Evolutionary conservation across 2,797 vertebrate genomes (phyloP).

Genomic region (Sternotherus odoratus): DNA sequence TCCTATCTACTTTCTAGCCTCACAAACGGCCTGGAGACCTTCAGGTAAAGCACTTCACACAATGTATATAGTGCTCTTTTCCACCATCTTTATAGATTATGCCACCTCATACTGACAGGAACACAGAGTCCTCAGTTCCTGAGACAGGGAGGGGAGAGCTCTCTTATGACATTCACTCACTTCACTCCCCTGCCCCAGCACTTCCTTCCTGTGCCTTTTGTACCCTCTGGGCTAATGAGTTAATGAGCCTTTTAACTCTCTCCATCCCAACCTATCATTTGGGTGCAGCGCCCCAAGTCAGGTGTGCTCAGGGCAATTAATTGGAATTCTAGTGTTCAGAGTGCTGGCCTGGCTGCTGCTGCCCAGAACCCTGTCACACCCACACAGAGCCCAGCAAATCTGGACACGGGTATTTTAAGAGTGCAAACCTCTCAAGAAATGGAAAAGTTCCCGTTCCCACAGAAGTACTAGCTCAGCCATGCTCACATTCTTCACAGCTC

Average conservation of each 20-base stretch:
- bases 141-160: neutral
- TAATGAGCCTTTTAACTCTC: neutral
- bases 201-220: neutral
- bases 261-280: neutral
- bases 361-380: neutral
- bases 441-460: neutral
- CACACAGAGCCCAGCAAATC: neutral
- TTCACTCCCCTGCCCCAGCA: neutral
- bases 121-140: neutral
- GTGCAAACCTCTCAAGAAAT: neutral
- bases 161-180: neutral
- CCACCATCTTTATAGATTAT: neutral
- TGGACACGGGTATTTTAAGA: no score
- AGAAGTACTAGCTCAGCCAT: neutral
- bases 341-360: neutral
- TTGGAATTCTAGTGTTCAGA: neutral
- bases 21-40: neutral
- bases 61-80: neutral
- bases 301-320: neutral
- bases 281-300: neutral
- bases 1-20: neutral
- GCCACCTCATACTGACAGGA: neutral
- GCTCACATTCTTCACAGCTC: accelerated
- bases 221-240: neutral
- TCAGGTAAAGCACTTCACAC: neutral